Percentiles rank a stretch among this genome's conserved stretches.
Evolutionary conservation across 1,140 invertebrate species (phyloP).

Genomic region (Pogonomyrmex barbatus): DNA sequence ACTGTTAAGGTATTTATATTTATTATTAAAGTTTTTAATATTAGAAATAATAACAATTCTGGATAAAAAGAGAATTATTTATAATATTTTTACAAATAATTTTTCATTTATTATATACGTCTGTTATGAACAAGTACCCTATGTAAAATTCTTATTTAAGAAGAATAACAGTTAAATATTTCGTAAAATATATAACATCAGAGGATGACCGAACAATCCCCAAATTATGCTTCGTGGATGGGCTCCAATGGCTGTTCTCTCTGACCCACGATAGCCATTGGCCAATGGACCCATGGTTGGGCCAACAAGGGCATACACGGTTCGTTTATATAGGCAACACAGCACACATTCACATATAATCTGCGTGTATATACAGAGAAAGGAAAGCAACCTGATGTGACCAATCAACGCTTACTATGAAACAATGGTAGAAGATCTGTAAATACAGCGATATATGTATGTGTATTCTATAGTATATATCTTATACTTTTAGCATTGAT

Average conservation of each 20-base stretch:
- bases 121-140: background rate
- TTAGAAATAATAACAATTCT: background rate
- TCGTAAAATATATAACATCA: background rate
- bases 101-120: background rate
- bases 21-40: background rate
- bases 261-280: conserved; percentile 58
- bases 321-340: background rate
- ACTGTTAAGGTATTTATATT: background rate
- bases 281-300: background rate
- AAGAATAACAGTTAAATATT: background rate
- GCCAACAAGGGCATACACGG: conserved; percentile 21
- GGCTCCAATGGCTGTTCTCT: conserved; percentile 54
- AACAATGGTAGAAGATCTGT: too few species aligned
- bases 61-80: background rate
- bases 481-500: conserved; percentile 56
- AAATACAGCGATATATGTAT: too few species aligned
- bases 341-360: background rate
- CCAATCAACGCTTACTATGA: too few species aligned
- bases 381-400: too few species aligned
- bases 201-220: background rate
- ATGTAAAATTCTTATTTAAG: conserved; percentile 8
- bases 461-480: too few species aligned
- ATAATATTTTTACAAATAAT: background rate
- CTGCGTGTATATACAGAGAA: too few species aligned
- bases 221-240: conserved; percentile 28